Conservation (phyloP, 2,888 invertebrate genomes). For the Sclerodermus sp. region DNA sequence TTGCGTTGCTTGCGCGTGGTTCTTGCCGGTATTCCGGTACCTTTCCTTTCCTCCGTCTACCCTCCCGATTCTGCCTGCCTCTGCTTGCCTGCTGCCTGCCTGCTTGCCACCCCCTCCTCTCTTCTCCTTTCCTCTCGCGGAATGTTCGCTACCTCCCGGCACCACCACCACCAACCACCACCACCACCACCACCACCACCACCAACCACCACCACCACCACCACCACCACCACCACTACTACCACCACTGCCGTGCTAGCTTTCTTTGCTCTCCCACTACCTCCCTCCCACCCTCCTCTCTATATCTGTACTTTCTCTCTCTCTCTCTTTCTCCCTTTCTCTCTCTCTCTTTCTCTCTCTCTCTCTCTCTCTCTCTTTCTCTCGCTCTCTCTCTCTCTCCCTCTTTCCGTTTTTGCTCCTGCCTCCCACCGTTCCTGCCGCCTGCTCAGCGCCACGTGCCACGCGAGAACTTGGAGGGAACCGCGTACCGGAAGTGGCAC, state of each 20-base stretch:
- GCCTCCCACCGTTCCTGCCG: constrained; percentile 12
- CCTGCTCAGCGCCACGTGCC: constrained; percentile 6
- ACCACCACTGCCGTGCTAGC: not conserved
- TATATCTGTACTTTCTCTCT: constrained; percentile 5
- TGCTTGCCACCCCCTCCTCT: constrained; percentile 7
- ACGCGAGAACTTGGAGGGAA: too few relatives aligned
- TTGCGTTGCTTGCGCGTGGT: not conserved
- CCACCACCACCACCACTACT: not conserved
- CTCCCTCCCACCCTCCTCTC: constrained; percentile 10
- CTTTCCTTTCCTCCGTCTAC: constrained; percentile 17
- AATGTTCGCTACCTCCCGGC: not conserved
- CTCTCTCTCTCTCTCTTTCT: too few relatives aligned
- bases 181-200: not conserved
- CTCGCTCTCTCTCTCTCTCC: constrained; percentile 30
- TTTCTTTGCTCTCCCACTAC: constrained; percentile 21
- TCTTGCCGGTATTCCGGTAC: not conserved
- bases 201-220: constrained; percentile 2
- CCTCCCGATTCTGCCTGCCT: constrained; percentile 23
- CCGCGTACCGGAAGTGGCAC: too few relatives aligned
- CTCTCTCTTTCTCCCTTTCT: too few relatives aligned
- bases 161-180: not conserved
- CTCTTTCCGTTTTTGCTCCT: constrained; percentile 12
- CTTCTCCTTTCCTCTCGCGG: constrained; percentile 3
- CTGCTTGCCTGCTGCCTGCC: constrained; percentile 19
- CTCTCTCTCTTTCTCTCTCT: constrained; percentile 10